phyloP scores from a whole-genome alignment of 2,797 vertebrate genomes.

The Gymnothorax javanicus region DNA sequence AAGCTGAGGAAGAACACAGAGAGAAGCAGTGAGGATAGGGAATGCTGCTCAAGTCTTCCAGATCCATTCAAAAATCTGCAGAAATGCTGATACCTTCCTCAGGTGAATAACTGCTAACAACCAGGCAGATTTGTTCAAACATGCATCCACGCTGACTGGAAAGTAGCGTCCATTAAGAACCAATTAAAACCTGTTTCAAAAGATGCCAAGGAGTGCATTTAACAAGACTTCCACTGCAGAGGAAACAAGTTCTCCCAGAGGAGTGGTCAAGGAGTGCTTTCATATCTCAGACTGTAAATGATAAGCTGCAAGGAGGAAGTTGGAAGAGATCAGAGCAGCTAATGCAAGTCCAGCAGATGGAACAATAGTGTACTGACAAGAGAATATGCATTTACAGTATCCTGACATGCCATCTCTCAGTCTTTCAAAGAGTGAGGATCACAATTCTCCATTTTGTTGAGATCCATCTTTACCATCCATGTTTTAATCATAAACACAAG shows the following conservation, averaged over 20 bases:
- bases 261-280: not conserved
- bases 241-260: not conserved
- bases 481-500: not conserved
- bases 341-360: constrained; percentile 28
- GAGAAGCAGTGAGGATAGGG: not conserved
- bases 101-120: not conserved
- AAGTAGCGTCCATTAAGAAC: not conserved
- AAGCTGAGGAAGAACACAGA: constrained; percentile 70
- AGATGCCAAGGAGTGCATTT: not conserved
- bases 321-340: constrained; percentile 1
- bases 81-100: not conserved
- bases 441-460: not conserved
- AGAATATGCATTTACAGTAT: constrained; percentile 10
- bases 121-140: not conserved
- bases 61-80: not conserved
- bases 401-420: not conserved
- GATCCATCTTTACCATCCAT: not conserved
- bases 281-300: not conserved
- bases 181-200: not conserved
- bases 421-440: not conserved
- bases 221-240: not conserved
- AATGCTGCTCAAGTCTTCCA: not conserved
- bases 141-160: not conserved
- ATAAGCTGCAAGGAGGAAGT: constrained; percentile 16
- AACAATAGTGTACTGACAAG: constrained; percentile 31